phyloP scores from a whole-genome alignment of 2,113 vertebrate species.

The Myodes glareolus region DNA sequence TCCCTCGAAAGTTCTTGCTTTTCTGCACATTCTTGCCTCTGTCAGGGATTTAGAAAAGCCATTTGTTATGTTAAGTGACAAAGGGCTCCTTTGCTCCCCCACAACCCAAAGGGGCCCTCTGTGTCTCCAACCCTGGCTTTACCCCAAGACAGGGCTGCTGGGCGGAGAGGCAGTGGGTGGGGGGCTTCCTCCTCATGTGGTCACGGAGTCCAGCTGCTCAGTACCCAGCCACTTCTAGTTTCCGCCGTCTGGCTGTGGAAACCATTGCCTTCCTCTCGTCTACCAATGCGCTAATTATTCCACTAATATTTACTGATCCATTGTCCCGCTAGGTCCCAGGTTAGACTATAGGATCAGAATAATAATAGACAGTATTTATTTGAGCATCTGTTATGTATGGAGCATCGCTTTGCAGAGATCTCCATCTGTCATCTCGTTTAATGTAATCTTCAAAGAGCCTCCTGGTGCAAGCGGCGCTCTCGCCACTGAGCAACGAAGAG shows the following conservation, averaged over 20 bases:
- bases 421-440: conserved; percentile 43
- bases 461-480: not conserved
- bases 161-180: fast-evolving
- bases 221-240: not conserved
- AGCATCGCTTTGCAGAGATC: not conserved
- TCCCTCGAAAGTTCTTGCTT: conserved; percentile 56
- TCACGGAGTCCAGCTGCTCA: not conserved
- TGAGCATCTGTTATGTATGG: conserved; percentile 16
- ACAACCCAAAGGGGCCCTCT: not conserved
- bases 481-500: not conserved
- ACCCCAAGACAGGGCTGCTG: not conserved
- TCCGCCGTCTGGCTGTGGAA: not conserved
- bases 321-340: conserved; percentile 5
- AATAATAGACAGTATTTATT: conserved; percentile 20
- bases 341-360: conserved; percentile 54
- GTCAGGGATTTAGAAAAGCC: conserved; percentile 47
- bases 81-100: not conserved
- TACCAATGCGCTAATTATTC: conserved; percentile 47
- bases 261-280: not conserved
- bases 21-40: conserved; percentile 47
- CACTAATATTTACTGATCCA: conserved; percentile 39
- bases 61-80: not conserved
- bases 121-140: not conserved
- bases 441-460: conserved; percentile 45
- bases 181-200: not conserved